These are phyloP conservation scores for Semotilus atromaculatus DNA, from an alignment of 2,797 vertebrate genomes.

Conservation along the genomic window DNA sequence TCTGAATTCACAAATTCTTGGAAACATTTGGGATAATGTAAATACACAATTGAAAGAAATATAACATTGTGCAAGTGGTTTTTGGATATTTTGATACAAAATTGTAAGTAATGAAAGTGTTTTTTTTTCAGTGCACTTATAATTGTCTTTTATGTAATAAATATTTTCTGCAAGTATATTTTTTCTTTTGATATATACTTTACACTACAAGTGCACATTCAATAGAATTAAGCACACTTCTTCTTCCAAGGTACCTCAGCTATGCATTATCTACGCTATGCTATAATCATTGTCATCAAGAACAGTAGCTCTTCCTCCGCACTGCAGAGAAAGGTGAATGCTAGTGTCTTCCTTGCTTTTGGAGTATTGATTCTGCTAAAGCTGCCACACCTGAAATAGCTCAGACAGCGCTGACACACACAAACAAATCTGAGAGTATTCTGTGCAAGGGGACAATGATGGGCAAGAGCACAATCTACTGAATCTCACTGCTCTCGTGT, in stretches of 20 bases:
- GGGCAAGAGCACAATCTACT: constrained; percentile 1
- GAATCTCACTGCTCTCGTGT: neutral
- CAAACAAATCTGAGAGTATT: constrained; percentile 18
- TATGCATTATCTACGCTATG: neutral
- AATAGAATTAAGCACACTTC: neutral
- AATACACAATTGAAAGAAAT: no score
- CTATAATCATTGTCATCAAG: neutral
- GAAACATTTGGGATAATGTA: no score
- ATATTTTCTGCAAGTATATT: neutral
- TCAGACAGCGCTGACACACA: constrained; percentile 46
- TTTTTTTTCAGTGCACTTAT: neutral
- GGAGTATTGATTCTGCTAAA: constrained; percentile 72
- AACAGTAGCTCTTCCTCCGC: constrained; percentile 28
- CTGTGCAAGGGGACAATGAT: neutral
- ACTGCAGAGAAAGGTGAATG: constrained; percentile 57
- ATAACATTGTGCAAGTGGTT: no score
- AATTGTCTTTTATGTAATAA: neutral
- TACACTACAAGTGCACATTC: neutral
- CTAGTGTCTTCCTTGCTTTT: constrained; percentile 46
- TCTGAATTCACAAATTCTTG: no score
- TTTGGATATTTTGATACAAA: no score
- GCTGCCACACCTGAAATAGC: constrained; percentile 76
- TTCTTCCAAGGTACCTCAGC: neutral
- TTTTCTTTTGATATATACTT: neutral
- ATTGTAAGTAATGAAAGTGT: neutral